A percentile compares a stretch with the other conserved stretches of the same genome.
These are phyloP conservation scores for Leptopilina myrica DNA, from an alignment of 2,888 invertebrate genomes.

Conservation along the genomic window DNA sequence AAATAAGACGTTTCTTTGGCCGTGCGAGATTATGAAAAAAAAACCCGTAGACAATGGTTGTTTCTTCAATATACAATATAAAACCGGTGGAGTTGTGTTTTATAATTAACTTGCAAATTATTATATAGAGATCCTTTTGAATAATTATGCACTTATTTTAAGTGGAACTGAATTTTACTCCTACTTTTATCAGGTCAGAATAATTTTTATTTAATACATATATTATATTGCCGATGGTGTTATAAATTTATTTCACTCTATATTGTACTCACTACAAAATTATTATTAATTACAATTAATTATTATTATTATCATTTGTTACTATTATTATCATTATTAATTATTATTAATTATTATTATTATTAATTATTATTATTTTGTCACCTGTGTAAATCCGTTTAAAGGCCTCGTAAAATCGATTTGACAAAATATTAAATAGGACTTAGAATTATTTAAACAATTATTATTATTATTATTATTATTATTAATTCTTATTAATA, in stretches of 20 bases:
- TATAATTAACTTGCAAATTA: constrained; percentile 17
- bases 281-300: background rate
- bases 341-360: background rate
- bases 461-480: no score
- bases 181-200: constrained; percentile 2
- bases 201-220: background rate
- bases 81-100: background rate
- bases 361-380: no score
- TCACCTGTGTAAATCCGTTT: no score
- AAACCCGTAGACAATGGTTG: background rate
- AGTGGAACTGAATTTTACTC: constrained; percentile 12
- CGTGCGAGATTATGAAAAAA: constrained; percentile 9
- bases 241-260: background rate
- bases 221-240: background rate
- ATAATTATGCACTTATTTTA: background rate
- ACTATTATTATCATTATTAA: no score
- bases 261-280: background rate
- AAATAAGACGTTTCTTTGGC: constrained; percentile 7
- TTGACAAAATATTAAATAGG: no score
- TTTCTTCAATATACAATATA: background rate
- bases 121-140: background rate
- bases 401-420: no score
- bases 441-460: no score
- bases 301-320: no score
- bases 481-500: no score